Evolutionary conservation across 2,113 vertebrate species (phyloP).

Genomic region (Pedetes capensis): DNA sequence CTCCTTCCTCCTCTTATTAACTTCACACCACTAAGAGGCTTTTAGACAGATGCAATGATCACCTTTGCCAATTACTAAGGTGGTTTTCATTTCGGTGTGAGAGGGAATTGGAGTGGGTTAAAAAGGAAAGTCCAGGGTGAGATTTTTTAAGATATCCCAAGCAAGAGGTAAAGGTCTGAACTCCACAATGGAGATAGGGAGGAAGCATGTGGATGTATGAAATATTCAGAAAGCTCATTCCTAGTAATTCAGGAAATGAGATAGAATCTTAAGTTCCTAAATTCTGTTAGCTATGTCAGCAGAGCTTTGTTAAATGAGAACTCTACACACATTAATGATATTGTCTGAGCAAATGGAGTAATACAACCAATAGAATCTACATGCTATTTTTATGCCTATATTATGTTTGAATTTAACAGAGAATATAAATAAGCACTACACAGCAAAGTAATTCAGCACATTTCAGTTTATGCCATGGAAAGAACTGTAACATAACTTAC

Average conservation of each 20-base stretch:
- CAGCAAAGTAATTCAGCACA: background rate
- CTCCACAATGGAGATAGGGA: background rate
- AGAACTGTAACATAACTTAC: background rate
- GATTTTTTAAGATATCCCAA: background rate
- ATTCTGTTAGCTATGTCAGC: background rate
- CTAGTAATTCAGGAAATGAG: background rate
- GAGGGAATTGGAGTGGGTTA: accelerated
- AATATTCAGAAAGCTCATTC: background rate
- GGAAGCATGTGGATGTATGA: background rate
- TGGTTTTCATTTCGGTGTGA: background rate
- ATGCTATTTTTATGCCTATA: background rate
- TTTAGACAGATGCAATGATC: background rate
- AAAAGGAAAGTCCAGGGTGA: background rate
- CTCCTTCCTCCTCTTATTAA: background rate
- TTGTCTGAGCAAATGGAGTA: background rate
- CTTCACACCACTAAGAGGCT: background rate
- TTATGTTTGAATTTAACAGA: background rate
- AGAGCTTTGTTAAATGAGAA: background rate
- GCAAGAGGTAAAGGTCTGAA: background rate
- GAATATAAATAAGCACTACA: background rate
- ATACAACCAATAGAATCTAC: background rate
- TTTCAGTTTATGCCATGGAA: background rate
- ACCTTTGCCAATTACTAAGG: background rate
- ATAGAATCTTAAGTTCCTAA: background rate
- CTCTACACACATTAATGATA: background rate